A percentile compares a stretch with the other conserved stretches of the same genome.
Evolutionary conservation across 2,797 vertebrate species (phyloP).

Genomic region (Percopsis omiscomaycus): DNA sequence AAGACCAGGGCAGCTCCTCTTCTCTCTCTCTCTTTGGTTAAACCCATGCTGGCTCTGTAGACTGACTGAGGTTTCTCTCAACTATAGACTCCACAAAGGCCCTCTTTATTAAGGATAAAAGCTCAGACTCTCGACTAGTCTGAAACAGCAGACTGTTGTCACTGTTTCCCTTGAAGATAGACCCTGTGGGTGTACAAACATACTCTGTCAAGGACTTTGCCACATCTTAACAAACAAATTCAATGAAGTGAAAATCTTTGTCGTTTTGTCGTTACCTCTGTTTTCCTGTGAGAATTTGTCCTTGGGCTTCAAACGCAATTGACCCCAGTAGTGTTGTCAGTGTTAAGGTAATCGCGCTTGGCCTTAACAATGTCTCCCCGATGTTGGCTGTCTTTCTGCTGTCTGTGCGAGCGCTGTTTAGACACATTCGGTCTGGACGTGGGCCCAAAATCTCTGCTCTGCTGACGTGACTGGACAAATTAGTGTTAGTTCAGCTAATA

Average conservation of each 20-base stretch:
- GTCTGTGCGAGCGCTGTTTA: constrained; percentile 21
- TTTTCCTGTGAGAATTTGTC: background rate
- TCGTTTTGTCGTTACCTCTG: background rate
- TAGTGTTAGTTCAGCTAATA: constrained; percentile 69
- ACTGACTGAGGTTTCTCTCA: constrained; percentile 34
- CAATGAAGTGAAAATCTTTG: background rate
- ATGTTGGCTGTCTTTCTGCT: constrained; percentile 18
- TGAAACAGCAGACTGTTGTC: constrained; percentile 18
- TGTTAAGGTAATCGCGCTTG: background rate
- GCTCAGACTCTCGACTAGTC: constrained; percentile 18
- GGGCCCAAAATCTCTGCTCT: constrained; percentile 33
- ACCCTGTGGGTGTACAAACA: constrained; percentile 3
- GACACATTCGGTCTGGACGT: constrained; percentile 33
- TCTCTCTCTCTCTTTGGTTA: constrained; percentile 17
- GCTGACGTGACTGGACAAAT: constrained; percentile 73
- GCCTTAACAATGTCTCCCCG: constrained; percentile 5
- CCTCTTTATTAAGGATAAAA: constrained; percentile 27
- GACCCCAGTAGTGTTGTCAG: constrained; percentile 3
- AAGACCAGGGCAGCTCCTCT: constrained; percentile 24
- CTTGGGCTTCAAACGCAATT: constrained; percentile 1
- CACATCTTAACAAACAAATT: no score
- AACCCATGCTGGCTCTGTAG: constrained; percentile 37
- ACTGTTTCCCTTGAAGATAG: constrained; percentile 18
- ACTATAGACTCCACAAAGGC: constrained; percentile 36
- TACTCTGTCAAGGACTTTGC: background rate